Base-by-base conservation (phyloP, 2,113 vertebrate genomes). In the Cyphomyrus discorhynchus region DNA sequence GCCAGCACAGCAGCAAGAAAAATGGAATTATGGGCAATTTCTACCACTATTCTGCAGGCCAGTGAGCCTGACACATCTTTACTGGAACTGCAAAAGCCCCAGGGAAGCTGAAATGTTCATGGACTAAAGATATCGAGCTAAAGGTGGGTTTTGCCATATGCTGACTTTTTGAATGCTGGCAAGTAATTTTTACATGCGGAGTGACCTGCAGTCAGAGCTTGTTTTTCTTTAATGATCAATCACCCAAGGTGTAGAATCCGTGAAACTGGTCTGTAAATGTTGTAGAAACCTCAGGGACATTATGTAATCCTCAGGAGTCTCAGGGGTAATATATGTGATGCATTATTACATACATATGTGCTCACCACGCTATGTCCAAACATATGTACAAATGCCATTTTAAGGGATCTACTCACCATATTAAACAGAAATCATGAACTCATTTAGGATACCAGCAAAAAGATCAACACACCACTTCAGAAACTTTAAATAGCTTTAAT, bases 11-110 rank as follows among this genome's bases (percentile, higher is more conserved):
- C 39, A 17, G 10, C 62, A 39, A 47, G 87, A n/a, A 45, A 70
- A 58, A 47, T 21, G n/a, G 87, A 42, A 88, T 27, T 70, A 9
- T 88, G 87, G 56, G 56, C n/a, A 70, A 88, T 66, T n/a, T n/a
- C 17, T 53, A 52, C 17, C 10, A 46, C 87, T n/a, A 45, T 17
- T 46, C 6, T 70, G 39, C 21, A 70, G 87, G 42, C 46, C 87
- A 49, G 56, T 27, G 56, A 27, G 42, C 11, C 42, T 70, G 42
- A 46, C 10, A 39, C 27, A 47, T 50, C 5, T 86, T 49, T 86
- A 53, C 50, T 87, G 86, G 50, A 52, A 62, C 52, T 15, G 56
- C 39, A 84, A 84, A 45, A 45, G 21, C 8, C 39, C 21, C 19
- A 88, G 87, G 39, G 39, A 88, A 58, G 39, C 3, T 84, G 35